These are phyloP conservation scores for Lepus townsendii DNA, from an alignment of 2,797 vertebrate genomes.

Conservation along the genomic window DNA sequence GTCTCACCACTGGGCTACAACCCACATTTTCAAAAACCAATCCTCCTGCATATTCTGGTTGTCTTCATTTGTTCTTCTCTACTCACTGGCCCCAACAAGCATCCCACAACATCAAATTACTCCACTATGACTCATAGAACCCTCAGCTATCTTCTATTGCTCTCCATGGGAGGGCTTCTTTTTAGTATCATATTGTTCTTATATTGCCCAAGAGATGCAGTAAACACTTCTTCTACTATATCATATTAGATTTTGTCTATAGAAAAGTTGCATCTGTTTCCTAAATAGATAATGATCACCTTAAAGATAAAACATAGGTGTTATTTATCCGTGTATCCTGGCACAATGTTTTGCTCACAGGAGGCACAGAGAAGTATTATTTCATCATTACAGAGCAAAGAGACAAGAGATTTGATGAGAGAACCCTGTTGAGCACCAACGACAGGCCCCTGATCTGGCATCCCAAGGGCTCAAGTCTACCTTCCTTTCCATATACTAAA, in stretches of 20 bases:
- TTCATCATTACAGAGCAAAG: conserved; percentile 9
- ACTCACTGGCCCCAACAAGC: neutral
- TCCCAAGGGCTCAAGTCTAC: neutral
- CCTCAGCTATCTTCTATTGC: conserved; percentile 2
- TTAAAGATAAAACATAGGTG: neutral
- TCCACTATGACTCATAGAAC: neutral
- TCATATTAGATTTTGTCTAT: neutral
- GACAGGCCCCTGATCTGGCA: neutral
- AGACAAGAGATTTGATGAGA: neutral
- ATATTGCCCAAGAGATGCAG: conserved; percentile 7
- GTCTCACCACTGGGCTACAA: neutral
- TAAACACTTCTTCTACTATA: neutral
- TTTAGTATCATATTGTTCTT: neutral
- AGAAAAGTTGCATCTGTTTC: neutral
- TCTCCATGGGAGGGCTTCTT: neutral
- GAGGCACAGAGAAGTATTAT: neutral
- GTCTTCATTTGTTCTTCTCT: neutral
- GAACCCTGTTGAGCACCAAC: neutral
- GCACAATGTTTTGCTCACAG: conserved; percentile 4
- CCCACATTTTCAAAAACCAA: neutral
- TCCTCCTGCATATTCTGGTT: neutral
- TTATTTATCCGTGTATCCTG: neutral
- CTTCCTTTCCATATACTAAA: neutral
- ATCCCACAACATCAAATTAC: neutral
- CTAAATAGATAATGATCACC: neutral